Evolutionary conservation across 2,113 vertebrate species (phyloP).

Genomic region (Rhinoptilus africanus): DNA sequence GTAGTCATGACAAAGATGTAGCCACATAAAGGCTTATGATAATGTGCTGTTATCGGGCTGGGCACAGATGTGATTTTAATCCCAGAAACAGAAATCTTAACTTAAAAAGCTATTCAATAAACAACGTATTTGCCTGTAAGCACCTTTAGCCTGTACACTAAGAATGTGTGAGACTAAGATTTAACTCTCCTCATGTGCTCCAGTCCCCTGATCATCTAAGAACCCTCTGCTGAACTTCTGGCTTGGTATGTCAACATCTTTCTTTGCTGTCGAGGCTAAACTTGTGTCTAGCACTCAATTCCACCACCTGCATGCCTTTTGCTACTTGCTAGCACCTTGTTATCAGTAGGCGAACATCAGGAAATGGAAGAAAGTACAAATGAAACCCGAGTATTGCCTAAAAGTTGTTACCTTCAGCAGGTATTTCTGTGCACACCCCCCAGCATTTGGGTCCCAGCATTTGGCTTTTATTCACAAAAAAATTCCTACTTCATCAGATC

Average conservation of each 20-base stretch:
- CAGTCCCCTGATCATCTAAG: not conserved
- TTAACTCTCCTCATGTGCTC: not conserved
- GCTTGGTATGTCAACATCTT: not conserved
- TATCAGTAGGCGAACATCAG: not conserved
- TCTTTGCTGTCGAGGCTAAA: rapidly evolving
- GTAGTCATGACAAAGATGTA: not conserved
- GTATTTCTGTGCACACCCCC: not conserved
- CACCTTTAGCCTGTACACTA: not conserved
- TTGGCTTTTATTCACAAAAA: not conserved
- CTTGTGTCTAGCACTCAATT: rapidly evolving
- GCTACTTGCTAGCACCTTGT: not conserved
- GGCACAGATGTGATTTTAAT: not conserved
- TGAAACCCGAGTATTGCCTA: not conserved
- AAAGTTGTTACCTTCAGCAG: not conserved
- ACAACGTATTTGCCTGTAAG: not conserved
- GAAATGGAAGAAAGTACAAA: not conserved
- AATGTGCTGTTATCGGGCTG: not conserved
- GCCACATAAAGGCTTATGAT: not conserved
- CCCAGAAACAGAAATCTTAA: not conserved
- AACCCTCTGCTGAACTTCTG: not conserved
- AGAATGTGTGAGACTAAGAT: not conserved
- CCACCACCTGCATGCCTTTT: not conserved
- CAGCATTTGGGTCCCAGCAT: not conserved
- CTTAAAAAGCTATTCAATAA: not conserved
- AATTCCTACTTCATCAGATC: not conserved